Percentiles rank a stretch among this genome's conserved stretches.
These are phyloP conservation scores for Cenopis cana DNA, from an alignment of 2,888 invertebrate genomes.

Conservation along the genomic window DNA sequence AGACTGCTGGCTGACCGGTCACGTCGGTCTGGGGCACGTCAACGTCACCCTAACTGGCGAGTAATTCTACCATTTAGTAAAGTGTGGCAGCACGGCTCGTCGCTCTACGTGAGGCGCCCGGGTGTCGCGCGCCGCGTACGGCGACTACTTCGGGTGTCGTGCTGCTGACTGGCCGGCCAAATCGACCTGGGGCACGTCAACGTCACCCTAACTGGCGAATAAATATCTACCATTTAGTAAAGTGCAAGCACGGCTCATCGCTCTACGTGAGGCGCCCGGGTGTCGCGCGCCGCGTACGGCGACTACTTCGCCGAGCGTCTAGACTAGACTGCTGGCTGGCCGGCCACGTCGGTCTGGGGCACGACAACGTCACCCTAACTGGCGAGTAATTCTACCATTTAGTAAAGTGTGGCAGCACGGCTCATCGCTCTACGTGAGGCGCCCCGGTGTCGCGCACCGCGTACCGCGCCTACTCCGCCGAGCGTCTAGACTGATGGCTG, in stretches of 20 bases:
- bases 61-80: slow-evolving; percentile 73
- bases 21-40: slow-evolving; percentile 96
- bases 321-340: slow-evolving; percentile 95
- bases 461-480: slow-evolving; percentile 95
- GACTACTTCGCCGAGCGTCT: slow-evolving; percentile 96
- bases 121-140: slow-evolving; percentile 88
- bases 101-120: no score
- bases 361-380: slow-evolving; percentile 97
- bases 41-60: slow-evolving; percentile 95
- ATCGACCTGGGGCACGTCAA: slow-evolving; percentile 98
- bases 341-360: slow-evolving; percentile 95
- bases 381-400: slow-evolving; percentile 84
- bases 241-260: slow-evolving; percentile 90
- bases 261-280: no score
- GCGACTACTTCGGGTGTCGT: slow-evolving; percentile 96
- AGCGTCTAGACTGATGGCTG: slow-evolving; percentile 94
- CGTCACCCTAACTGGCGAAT: slow-evolving; percentile 94
- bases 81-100: no score
- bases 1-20: slow-evolving; percentile 94
- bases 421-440: no score
- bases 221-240: slow-evolving; percentile 62
- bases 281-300: slow-evolving; percentile 89
- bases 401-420: background rate
- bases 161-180: slow-evolving; percentile 95
- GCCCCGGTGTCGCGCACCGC: slow-evolving; percentile 90